Base-by-base conservation (phyloP, 2,888 invertebrate genomes). In the Tenthredo scrophulariae region DNA sequence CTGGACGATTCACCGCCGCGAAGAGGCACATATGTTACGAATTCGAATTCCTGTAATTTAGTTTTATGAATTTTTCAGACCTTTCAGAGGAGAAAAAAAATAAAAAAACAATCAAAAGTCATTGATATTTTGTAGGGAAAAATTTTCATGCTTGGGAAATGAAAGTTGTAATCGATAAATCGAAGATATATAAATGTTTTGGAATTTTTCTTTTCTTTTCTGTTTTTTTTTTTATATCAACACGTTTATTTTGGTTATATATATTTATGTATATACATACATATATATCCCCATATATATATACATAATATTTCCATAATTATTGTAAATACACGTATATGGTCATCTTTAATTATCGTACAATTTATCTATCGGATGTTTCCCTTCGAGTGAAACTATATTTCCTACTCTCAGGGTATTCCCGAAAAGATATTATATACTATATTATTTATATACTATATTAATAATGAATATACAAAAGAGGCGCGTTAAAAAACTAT, bases 311-410 rank as follows among this genome's bases (percentile, higher is more conserved):
- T 72, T 72, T 72, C 33, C 40, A 72, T 72, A 37, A 40, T 72
- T 72, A 22, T 75, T 75, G 26, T 46, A 83, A 83, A 83, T 83
- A 83, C 83, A 83, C 83, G 67, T 83, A 83, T 83, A 83, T 83
- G 83, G 83, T 83, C 83, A 62, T 67, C 83, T 67, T 83, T 67
- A 83, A 83, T 77, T 83, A 83, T 83, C 83, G 50, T 83, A 67
- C 70, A 83, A 46, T 43, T 67, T 80, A 18, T 67, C 26, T 7
- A 29, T 67, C 29, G 65, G 33, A 37, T 83, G 4, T 83, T 67
- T 9, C n/a, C 26, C 62, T 0, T 79, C 62, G 72, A 67, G 40
- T 62, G 10, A 84, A 83, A 83, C 75, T 84, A 46, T 22, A 37
- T 58, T 72, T 75, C 9, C 40, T 13, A 50, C 37, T 15, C 43